Conservation (phyloP, 2,113 vertebrate species). For the Microtus pennsylvanicus region DNA sequence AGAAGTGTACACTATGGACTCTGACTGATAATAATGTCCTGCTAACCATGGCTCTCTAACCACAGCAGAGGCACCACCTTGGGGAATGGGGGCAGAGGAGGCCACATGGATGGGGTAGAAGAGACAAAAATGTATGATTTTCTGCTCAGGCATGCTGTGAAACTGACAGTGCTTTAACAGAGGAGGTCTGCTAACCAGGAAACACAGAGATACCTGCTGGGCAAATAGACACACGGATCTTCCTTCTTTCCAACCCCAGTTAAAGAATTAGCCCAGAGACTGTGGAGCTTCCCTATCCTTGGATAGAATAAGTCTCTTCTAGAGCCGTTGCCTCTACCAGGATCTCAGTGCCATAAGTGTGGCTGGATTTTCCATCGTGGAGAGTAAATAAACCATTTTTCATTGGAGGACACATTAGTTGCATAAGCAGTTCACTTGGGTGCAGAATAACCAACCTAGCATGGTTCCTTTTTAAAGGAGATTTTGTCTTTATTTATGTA, state of each 20-base stretch:
- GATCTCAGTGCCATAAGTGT: not conserved
- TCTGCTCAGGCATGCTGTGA: not conserved
- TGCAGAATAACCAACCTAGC: not conserved
- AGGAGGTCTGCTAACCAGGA: not conserved
- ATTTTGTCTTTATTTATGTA: not conserved
- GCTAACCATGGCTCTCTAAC: not conserved
- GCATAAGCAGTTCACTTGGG: not conserved
- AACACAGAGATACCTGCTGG: not conserved
- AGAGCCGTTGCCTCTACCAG: not conserved
- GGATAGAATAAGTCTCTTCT: not conserved
- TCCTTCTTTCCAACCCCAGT: not conserved
- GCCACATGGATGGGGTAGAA: not conserved
- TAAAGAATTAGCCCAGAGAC: not conserved
- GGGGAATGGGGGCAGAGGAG: not conserved
- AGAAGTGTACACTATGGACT: not conserved
- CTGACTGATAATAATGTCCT: not conserved
- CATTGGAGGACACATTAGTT: not conserved
- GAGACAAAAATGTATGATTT: not conserved
- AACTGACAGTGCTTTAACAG: not conserved
- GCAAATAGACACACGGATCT: not conserved
- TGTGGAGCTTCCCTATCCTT: not conserved
- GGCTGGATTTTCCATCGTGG: slow-evolving; percentile 21
- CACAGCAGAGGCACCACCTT: not conserved
- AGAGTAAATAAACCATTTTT: not conserved
- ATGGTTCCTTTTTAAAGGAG: not conserved